Conservation (phyloP, 2,113 vertebrate genomes). For the Nibea albiflora region DNA sequence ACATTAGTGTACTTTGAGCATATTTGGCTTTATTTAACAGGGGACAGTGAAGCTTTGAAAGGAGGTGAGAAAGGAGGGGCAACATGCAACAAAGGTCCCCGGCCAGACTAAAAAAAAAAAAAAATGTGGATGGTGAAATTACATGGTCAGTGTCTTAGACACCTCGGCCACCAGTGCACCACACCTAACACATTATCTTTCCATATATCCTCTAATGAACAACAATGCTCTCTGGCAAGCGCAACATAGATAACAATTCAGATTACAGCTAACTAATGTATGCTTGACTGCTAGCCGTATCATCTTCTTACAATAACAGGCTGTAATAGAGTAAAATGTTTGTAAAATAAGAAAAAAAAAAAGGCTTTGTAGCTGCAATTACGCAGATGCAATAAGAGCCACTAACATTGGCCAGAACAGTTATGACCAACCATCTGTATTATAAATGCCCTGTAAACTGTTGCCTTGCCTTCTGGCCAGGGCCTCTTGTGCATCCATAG, state of each 20-base stretch:
- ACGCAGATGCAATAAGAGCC: conserved; percentile 5
- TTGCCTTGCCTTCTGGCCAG: conserved; percentile 91
- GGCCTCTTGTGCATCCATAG: conserved; percentile 98
- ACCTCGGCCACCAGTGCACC: not conserved
- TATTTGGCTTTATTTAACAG: not conserved
- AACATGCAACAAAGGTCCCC: conserved; percentile 22
- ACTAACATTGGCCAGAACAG: conserved; percentile 1
- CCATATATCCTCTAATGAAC: not conserved
- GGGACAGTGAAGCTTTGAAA: not conserved
- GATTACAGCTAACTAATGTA: not conserved
- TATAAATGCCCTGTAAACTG: conserved; percentile 14
- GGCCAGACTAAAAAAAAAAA: conserved; percentile 4
- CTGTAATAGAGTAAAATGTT: not conserved
- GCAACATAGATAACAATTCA: conserved; percentile 7
- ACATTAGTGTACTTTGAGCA: not conserved
- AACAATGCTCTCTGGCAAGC: conserved; percentile 17
- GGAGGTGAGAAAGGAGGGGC: not conserved
- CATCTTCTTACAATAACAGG: conserved; percentile 2
- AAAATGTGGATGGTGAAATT: not conserved
- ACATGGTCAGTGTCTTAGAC: not conserved
- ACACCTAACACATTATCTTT: not conserved
- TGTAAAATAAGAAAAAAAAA: not conserved
- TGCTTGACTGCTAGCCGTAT: not conserved
- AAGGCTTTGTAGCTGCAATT: not conserved
- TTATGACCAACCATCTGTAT: conserved; percentile 10